A percentile compares a stretch with the other conserved stretches of the same genome.
phyloP scores from a whole-genome alignment of 1,140 invertebrate genomes.

The Achroia grisella region DNA sequence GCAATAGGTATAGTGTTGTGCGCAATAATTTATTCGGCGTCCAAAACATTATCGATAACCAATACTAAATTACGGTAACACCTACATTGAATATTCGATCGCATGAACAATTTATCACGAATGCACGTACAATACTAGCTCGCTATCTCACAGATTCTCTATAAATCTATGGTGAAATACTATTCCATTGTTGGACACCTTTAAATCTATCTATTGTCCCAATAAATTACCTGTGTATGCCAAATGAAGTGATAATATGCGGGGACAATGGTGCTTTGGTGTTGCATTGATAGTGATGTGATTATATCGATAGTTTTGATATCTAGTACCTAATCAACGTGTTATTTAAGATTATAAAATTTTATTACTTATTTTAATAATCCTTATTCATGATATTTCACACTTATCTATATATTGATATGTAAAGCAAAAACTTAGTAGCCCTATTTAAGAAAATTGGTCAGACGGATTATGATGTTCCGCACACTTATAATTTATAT shows the following conservation, averaged over 20 bases:
- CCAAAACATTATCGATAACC: too few species aligned
- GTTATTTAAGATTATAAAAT: too few species aligned
- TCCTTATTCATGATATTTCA: too few species aligned
- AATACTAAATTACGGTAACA: neutral
- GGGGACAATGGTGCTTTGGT: slow-evolving; percentile 28
- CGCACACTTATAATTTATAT: too few species aligned
- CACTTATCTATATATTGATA: too few species aligned
- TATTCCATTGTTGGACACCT: slow-evolving; percentile 33
- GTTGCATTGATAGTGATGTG: slow-evolving; percentile 31
- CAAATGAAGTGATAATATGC: slow-evolving; percentile 57
- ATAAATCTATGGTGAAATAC: slow-evolving; percentile 46
- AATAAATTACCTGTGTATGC: slow-evolving; percentile 52
- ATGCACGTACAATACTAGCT: slow-evolving; percentile 27
- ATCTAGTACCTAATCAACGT: too few species aligned
- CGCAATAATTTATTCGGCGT: too few species aligned
- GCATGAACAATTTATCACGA: slow-evolving; percentile 29
- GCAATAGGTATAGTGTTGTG: too few species aligned
- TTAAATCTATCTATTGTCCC: slow-evolving; percentile 45
- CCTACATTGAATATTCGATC: slow-evolving; percentile 17
- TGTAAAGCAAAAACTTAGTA: too few species aligned
- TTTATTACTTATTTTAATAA: too few species aligned
- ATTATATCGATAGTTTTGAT: slow-evolving; percentile 5
- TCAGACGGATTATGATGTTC: too few species aligned
- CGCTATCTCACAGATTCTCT: slow-evolving; percentile 21
- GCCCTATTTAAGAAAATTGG: too few species aligned